Evolutionary conservation across 2,888 invertebrate species (phyloP), one percentile per base, ranked within the genome.

Genomic region (Andrena fulva): DNA sequence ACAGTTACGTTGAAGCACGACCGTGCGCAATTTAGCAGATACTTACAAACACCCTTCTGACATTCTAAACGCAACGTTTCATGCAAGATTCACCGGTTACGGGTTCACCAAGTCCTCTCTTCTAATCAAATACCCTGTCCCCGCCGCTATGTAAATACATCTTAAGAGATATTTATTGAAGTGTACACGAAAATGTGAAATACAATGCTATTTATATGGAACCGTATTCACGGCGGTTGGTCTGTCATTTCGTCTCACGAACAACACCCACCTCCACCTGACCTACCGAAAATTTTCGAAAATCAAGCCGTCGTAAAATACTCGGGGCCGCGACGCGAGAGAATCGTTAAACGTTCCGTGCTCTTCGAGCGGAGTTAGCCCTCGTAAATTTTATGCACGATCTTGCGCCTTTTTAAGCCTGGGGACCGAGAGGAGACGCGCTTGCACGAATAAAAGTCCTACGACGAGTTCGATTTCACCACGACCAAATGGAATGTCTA

Each of bases 171-270:
- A 93, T 93, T 94, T 94, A 94, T 93, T 93, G 91, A 93, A 92
- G 89, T 93, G 93, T 93, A 93, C 71, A 92, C 90, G 90, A 91
- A 91, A 78, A 90, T 92, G 90, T 90, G 87, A 92, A 92, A 91
- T 92, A 93, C 91, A 93, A 89, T 90, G 85, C 91, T 93, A 94
- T 93, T 94, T 93, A 93, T 93, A 93, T 89, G 91, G 90, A 89
- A 90, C 42, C 35, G 42, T 77, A 78, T 29, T 20, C 35, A 42
- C 35, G 42, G 67, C 52, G 70, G 60, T 60, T 67, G 42, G 76
- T 20, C 84, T 52, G 74, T 80, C 63, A 85, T 87, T 71, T 78
- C 70, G 80, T 69, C 66, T 71, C 74, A 31, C 60, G 52, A 50
- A 33, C 27, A 42, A 10, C 29, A 75, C 77, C 78, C 85, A 85